Evolutionary conservation across 2,888 invertebrate species (phyloP).

Genomic region (Nyleta sp.): DNA sequence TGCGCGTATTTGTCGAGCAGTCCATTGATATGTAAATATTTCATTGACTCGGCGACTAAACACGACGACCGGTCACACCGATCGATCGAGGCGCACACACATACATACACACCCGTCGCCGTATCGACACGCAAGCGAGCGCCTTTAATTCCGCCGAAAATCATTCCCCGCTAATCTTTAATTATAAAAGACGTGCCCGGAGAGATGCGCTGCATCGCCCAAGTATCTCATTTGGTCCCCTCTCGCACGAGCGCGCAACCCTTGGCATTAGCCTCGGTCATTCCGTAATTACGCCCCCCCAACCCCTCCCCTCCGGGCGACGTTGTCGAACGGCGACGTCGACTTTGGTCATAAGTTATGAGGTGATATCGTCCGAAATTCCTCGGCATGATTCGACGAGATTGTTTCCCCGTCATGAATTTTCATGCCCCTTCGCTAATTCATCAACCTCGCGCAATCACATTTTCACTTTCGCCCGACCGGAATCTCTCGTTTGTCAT

Average conservation of each 20-base stretch:
- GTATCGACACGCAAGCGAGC: conserved; percentile 10
- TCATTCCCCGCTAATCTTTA: conserved; percentile 40
- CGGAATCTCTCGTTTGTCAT: background rate
- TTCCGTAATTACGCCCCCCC: conserved; percentile 48
- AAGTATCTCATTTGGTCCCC: conserved; percentile 42
- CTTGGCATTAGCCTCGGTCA: conserved; percentile 48
- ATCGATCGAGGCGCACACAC: conserved; percentile 13
- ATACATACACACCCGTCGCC: background rate
- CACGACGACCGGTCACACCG: conserved; percentile 3
- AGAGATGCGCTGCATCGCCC: conserved; percentile 26
- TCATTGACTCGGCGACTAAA: conserved; percentile 21
- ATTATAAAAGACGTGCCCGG: conserved; percentile 47
- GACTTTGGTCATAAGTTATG: conserved; percentile 48
- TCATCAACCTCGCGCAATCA: conserved; percentile 53
- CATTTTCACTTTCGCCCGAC: conserved; percentile 50
- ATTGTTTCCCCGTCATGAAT: conserved; percentile 61
- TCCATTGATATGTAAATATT: conserved; percentile 47
- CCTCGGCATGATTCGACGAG: conserved; percentile 40
- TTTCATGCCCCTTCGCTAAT: conserved; percentile 50
- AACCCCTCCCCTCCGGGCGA: no score
- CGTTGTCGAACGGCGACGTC: conserved; percentile 21
- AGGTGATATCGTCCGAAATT: conserved; percentile 58
- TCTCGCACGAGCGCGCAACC: conserved; percentile 21
- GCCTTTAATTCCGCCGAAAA: conserved; percentile 36
- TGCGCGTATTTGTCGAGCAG: conserved; percentile 27